Percentiles rank a stretch among this genome's conserved stretches.
Conservation (phyloP, 1,140 invertebrate genomes). For the silkworm (Bombyx mori) region DNA sequence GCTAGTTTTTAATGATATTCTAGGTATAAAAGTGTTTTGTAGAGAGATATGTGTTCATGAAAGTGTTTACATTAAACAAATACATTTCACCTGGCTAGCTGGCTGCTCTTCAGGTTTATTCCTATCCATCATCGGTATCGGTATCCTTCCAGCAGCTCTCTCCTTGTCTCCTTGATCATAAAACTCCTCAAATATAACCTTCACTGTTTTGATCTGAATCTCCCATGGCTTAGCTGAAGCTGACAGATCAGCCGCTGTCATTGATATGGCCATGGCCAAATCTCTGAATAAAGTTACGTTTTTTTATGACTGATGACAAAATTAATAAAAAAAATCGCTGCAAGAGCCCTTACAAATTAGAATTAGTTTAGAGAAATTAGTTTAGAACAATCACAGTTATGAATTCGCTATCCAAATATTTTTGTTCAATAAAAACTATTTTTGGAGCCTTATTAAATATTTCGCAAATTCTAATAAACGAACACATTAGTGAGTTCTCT, state of each 20-base stretch:
- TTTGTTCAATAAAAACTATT: no score
- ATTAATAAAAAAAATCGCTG: neutral
- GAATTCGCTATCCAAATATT: no score
- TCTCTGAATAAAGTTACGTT: constrained; percentile 18
- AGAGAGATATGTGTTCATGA: no score
- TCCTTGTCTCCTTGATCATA: constrained; percentile 87
- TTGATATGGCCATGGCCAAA: constrained; percentile 78
- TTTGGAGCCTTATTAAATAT: neutral
- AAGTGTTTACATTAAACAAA: neutral
- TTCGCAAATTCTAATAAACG: neutral
- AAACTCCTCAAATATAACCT: constrained; percentile 90
- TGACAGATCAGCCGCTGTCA: constrained; percentile 88
- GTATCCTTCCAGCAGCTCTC: constrained; percentile 75
- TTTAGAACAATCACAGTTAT: neutral
- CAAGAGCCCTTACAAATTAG: neutral
- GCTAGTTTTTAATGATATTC: no score
- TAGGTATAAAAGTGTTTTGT: no score
- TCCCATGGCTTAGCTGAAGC: constrained; percentile 88
- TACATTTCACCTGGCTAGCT: constrained; percentile 73
- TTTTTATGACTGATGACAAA: neutral
- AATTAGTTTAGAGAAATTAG: no score
- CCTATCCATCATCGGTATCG: constrained; percentile 89
- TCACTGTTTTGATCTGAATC: constrained; percentile 85
- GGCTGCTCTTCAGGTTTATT: constrained; percentile 80
- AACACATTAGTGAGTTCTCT: neutral